Evolutionary conservation across 2,797 vertebrate species (phyloP).

Genomic region (Nyctibius grandis): DNA sequence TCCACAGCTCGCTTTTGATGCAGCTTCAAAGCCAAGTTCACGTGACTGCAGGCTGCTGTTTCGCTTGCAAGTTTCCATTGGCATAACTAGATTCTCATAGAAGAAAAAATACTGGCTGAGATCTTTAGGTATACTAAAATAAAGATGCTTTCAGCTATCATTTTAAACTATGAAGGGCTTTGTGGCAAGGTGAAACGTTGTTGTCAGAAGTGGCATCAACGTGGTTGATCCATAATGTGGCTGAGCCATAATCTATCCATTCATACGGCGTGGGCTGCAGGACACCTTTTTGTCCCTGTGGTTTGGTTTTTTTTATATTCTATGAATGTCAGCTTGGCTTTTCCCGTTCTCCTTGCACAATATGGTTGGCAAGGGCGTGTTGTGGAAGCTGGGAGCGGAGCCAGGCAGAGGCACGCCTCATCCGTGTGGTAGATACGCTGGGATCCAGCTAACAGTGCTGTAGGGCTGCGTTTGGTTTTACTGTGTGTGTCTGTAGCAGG

Average conservation of each 20-base stretch:
- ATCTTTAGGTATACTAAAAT: not conserved
- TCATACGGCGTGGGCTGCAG: not conserved
- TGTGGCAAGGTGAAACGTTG: not conserved
- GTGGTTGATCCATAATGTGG: not conserved
- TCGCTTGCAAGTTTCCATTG: not conserved
- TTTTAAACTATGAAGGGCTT: not conserved
- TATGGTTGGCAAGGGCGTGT: not conserved
- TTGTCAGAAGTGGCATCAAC: no score
- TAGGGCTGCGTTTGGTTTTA: not conserved
- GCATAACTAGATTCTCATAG: not conserved
- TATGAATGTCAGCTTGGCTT: not conserved
- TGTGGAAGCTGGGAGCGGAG: not conserved
- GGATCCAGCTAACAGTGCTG: not conserved
- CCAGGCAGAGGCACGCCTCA: not conserved
- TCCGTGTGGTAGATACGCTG: no score
- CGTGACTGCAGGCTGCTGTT: not conserved
- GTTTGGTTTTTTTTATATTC: not conserved
- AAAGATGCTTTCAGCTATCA: not conserved
- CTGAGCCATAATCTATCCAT: not conserved
- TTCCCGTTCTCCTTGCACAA: not conserved
- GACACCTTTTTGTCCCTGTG: not conserved
- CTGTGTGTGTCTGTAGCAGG: not conserved
- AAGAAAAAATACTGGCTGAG: not conserved
- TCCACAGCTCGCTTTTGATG: not conserved
- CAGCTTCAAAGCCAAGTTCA: not conserved